Evolutionary conservation across 2,113 vertebrate genomes (phyloP).

Genomic region (Aspiorhynchus laticeps): DNA sequence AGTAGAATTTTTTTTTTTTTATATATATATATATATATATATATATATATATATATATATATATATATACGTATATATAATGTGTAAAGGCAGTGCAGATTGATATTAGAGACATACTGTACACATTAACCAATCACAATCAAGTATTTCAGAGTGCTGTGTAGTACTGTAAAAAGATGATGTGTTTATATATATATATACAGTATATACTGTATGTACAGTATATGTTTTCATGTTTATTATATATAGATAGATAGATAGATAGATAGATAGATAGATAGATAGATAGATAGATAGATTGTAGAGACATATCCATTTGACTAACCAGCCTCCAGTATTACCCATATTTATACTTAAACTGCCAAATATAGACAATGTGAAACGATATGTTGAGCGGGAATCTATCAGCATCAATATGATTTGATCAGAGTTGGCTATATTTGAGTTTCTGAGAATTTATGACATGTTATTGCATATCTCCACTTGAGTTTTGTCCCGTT

Average conservation of each 20-base stretch:
- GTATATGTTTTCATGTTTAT: too few relatives aligned
- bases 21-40: too few relatives aligned
- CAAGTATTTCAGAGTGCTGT: not conserved
- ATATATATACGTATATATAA: too few relatives aligned
- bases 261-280: too few relatives aligned
- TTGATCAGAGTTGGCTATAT: constrained; percentile 14
- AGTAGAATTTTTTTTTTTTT: not conserved
- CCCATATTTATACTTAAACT: not conserved
- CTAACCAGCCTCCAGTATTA: not conserved
- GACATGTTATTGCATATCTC: not conserved
- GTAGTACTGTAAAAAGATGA: not conserved
- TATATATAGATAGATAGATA: not conserved
- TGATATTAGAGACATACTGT: not conserved
- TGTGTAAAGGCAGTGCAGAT: not conserved
- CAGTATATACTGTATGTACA: not conserved
- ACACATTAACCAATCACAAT: not conserved
- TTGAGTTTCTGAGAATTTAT: constrained; percentile 27
- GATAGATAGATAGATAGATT: not conserved
- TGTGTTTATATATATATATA: not conserved
- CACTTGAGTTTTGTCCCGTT: not conserved
- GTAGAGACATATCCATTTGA: not conserved
- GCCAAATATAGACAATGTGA: constrained; percentile 7
- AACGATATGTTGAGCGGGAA: constrained; percentile 28
- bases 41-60: too few relatives aligned
- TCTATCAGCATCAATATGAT: constrained; percentile 29